Percentiles rank a stretch among this genome's conserved stretches.
Evolutionary conservation across 2,797 vertebrate genomes (phyloP).

Genomic region (Alfaro cultratus): DNA sequence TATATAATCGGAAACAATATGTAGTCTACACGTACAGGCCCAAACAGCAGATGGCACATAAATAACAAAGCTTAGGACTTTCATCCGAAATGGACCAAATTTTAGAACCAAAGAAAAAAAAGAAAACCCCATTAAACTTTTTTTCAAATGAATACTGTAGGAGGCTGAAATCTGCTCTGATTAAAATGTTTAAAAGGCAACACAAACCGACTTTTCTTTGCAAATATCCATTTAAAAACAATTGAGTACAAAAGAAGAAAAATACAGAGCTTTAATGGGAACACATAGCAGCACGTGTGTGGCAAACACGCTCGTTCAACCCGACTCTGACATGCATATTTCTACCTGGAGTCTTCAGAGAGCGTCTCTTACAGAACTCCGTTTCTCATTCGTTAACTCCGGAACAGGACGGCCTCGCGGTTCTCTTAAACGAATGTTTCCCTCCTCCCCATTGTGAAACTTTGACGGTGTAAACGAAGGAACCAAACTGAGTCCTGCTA

Average conservation of each 20-base stretch:
- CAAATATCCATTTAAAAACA: constrained; percentile 19
- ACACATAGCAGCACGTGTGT: constrained; percentile 58
- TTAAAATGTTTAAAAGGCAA: constrained; percentile 31
- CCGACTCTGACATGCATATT: constrained; percentile 42
- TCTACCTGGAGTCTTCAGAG: constrained; percentile 37
- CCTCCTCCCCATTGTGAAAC: neutral
- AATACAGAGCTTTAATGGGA: constrained; percentile 26
- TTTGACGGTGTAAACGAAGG: neutral
- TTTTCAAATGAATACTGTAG: constrained; percentile 58
- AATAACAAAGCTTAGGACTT: constrained; percentile 55
- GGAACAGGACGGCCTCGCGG: constrained; percentile 40
- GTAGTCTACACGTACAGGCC: constrained; percentile 45
- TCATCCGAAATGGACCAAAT: constrained; percentile 44
- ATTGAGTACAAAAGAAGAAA: neutral
- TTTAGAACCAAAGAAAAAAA: constrained; percentile 17
- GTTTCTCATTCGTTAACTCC: neutral
- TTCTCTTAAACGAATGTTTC: neutral
- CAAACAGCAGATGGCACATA: constrained; percentile 68
- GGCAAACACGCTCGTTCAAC: constrained; percentile 43
- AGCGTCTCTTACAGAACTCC: constrained; percentile 16
- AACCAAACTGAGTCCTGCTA: constrained; percentile 10
- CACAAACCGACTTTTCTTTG: constrained; percentile 16
- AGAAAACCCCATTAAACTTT: constrained; percentile 25
- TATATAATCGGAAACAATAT: constrained; percentile 54
- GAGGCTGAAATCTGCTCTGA: constrained; percentile 36